Evolutionary conservation across 1,140 invertebrate species (phyloP).

Genomic region (Drosophila simulans): DNA sequence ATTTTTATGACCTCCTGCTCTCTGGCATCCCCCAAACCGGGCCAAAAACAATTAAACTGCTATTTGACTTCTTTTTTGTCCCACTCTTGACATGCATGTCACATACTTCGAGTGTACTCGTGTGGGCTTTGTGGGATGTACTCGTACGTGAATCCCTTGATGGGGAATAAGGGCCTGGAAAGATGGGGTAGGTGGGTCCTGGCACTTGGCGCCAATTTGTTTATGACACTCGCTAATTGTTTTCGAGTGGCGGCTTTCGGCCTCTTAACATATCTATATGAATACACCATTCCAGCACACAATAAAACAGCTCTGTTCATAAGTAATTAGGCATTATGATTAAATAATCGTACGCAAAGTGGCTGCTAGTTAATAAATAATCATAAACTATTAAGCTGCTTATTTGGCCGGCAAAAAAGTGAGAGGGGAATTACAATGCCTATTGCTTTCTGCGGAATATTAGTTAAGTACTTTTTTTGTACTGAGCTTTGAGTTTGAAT

Average conservation of each 20-base stretch:
- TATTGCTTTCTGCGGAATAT: no score
- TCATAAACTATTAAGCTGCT: slow-evolving; percentile 21
- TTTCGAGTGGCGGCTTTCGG: slow-evolving; percentile 31
- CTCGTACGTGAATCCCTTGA: slow-evolving; percentile 25
- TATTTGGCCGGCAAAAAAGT: background rate
- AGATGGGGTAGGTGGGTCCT: background rate
- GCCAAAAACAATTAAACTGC: slow-evolving; percentile 65
- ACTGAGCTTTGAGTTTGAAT: no score
- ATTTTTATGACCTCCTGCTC: slow-evolving; percentile 56
- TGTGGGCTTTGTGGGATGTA: slow-evolving; percentile 16
- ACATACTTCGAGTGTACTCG: slow-evolving; percentile 45
- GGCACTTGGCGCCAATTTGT: slow-evolving; percentile 69
- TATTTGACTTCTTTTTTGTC: slow-evolving; percentile 53
- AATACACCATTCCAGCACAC: slow-evolving; percentile 7
- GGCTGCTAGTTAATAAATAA: background rate
- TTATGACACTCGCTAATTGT: slow-evolving; percentile 67
- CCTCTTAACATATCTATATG: slow-evolving; percentile 37
- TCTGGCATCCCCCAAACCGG: slow-evolving; percentile 2
- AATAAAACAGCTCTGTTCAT: slow-evolving; percentile 40
- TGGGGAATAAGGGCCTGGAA: slow-evolving; percentile 2
- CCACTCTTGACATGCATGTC: slow-evolving; percentile 59
- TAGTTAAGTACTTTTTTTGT: no score
- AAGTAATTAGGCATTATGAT: slow-evolving; percentile 40
- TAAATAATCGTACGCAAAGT: slow-evolving; percentile 19
- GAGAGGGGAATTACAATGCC: no score